phyloP scores from a whole-genome alignment of 1,140 invertebrate genomes.

The Zaprionus africanus region DNA sequence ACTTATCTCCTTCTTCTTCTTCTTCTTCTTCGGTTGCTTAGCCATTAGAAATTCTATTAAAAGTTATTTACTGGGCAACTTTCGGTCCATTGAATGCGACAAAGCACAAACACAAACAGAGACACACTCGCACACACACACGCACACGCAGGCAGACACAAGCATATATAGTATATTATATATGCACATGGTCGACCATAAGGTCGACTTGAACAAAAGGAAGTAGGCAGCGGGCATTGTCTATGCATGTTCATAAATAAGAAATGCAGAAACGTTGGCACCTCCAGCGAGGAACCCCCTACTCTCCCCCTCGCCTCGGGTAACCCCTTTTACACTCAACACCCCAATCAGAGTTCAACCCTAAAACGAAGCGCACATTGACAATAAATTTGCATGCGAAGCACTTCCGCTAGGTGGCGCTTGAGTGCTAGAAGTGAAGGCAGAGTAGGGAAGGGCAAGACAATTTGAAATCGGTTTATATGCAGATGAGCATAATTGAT shows the following conservation, averaged over 20 bases:
- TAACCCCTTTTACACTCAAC: background rate
- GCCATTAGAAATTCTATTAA: conserved; percentile 81
- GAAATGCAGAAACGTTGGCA: conserved; percentile 71
- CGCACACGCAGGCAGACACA: background rate
- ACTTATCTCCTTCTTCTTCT: background rate
- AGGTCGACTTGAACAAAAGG: conserved; percentile 55
- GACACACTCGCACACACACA: background rate
- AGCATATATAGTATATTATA: conserved; percentile 10
- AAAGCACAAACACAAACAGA: conserved; percentile 16
- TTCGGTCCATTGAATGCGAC: conserved; percentile 75
- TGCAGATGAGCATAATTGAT: conserved; percentile 84
- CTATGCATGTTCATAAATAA: conserved; percentile 82
- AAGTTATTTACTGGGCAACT: conserved; percentile 79
- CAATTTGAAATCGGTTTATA: conserved; percentile 72
- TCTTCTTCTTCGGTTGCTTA: background rate
- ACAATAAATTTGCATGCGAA: conserved; percentile 82
- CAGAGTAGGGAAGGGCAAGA: conserved; percentile 43
- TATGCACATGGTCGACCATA: conserved; percentile 15
- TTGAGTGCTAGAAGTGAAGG: conserved; percentile 24
- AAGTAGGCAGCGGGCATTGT: conserved; percentile 61
- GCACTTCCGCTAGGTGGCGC: conserved; percentile 67
- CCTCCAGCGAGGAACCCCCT: conserved; percentile 34
- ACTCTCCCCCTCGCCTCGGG: background rate
- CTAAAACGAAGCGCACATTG: conserved; percentile 41
- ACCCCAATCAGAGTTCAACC: conserved; percentile 23